Evolutionary conservation across 2,888 invertebrate species (phyloP).

Genomic region (Malthinus flaveolus): DNA sequence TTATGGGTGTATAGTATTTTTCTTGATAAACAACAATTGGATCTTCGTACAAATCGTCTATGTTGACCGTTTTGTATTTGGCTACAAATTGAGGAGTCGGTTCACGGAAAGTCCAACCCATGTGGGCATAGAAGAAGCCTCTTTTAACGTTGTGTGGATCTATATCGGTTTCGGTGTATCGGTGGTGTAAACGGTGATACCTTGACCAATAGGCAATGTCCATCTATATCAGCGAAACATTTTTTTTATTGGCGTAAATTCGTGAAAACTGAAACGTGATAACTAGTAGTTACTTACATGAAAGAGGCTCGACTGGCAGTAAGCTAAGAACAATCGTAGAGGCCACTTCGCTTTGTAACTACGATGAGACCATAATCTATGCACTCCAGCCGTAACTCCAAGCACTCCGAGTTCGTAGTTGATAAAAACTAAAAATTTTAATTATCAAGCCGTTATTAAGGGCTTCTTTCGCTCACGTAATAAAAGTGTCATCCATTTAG

Average conservation of each 20-base stretch:
- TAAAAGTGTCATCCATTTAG: neutral
- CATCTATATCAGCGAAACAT: neutral
- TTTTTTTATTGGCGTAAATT: neutral
- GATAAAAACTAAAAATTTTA: neutral
- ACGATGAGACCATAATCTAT: conserved; percentile 69
- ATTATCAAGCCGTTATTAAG: neutral
- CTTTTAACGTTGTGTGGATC: neutral
- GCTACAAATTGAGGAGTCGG: neutral
- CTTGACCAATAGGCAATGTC: neutral
- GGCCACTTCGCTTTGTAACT: conserved; percentile 68
- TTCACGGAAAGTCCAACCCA: neutral
- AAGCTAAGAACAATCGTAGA: conserved; percentile 59
- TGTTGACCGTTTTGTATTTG: neutral
- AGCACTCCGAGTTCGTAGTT: conserved; percentile 59
- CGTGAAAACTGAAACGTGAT: no score
- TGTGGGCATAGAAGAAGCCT: neutral
- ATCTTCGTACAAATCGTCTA: neutral
- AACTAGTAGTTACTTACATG: neutral
- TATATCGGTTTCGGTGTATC: conserved; percentile 1
- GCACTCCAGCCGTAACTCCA: conserved; percentile 71
- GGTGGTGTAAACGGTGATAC: neutral
- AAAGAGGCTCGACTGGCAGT: neutral
- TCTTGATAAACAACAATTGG: neutral
- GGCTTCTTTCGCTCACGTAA: neutral
- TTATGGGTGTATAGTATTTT: neutral